These are phyloP conservation scores for Sphenodon punctatus DNA, from an alignment of 2,797 vertebrate species.

Conservation along the genomic window DNA sequence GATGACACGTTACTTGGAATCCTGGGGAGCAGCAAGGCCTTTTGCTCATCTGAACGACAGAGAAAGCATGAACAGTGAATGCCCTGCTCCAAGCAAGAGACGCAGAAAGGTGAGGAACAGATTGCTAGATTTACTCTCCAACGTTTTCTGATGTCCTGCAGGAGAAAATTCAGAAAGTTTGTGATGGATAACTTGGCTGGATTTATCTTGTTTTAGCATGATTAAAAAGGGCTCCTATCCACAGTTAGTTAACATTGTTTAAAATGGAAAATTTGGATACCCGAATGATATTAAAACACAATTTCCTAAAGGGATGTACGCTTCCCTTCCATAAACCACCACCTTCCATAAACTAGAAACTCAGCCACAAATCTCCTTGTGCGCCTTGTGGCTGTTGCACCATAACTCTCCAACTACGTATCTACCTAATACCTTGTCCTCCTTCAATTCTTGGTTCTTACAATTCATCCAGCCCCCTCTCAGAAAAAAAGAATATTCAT, in stretches of 20 bases:
- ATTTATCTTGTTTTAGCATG: background rate
- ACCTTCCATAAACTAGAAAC: background rate
- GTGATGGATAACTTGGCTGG: accelerated
- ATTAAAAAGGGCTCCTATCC: too few relatives aligned
- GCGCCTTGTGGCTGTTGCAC: background rate
- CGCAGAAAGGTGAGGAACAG: slow-evolving; percentile 80
- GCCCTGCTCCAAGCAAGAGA: slow-evolving; percentile 78
- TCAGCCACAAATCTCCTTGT: background rate
- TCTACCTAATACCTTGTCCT: background rate
- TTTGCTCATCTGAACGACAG: slow-evolving; percentile 93
- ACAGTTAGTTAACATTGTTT: too few relatives aligned
- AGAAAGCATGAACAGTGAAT: slow-evolving; percentile 85
- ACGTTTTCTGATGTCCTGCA: accelerated
- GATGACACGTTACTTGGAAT: slow-evolving; percentile 96
- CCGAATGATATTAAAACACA: too few relatives aligned
- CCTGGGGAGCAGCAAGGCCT: slow-evolving; percentile 95
- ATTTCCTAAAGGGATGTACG: too few relatives aligned
- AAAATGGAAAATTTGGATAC: too few relatives aligned
- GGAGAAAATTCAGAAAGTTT: background rate
- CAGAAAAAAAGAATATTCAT: background rate
- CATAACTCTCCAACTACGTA: background rate
- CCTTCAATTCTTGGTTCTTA: background rate
- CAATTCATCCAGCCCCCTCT: background rate
- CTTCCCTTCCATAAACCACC: too few relatives aligned
- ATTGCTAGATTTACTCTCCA: accelerated